Evolutionary conservation across 2,797 vertebrate species (phyloP).

Genomic region (Limnodromus scolopaceus): DNA sequence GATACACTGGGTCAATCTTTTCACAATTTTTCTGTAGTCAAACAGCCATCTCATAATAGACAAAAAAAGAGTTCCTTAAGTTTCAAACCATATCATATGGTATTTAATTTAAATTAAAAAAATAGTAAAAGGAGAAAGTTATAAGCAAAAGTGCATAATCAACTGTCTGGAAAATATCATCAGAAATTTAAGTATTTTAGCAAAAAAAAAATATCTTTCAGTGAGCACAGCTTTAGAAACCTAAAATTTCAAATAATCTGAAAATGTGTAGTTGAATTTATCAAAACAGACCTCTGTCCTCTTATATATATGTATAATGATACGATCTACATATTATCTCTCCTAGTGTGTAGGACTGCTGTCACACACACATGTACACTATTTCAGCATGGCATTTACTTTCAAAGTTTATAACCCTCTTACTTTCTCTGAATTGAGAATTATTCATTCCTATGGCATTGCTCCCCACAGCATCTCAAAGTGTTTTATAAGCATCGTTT

Average conservation of each 20-base stretch:
- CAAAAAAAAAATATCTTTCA: not conserved
- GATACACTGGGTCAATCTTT: not conserved
- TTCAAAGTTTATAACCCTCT: not conserved
- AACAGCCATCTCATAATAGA: not conserved
- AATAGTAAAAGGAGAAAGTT: not conserved
- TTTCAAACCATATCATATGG: not conserved
- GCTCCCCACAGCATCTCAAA: not conserved
- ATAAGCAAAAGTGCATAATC: not conserved
- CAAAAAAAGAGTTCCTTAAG: not conserved
- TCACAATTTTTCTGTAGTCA: not conserved
- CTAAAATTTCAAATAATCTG: not conserved
- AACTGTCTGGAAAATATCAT: not conserved
- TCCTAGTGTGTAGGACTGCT: not conserved
- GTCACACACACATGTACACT: not conserved
- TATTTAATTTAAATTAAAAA: not conserved
- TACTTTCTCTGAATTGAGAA: not conserved
- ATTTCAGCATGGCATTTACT: not conserved
- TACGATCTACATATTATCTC: not conserved
- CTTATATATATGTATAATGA: not conserved
- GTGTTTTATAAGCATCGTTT: not conserved
- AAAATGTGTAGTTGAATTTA: not conserved
- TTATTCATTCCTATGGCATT: not conserved
- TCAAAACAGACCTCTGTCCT: not conserved
- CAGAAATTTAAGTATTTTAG: not conserved
- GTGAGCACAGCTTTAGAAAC: not conserved